Base-by-base conservation (phyloP, 2,113 vertebrate genomes). In the Pedetes capensis region DNA sequence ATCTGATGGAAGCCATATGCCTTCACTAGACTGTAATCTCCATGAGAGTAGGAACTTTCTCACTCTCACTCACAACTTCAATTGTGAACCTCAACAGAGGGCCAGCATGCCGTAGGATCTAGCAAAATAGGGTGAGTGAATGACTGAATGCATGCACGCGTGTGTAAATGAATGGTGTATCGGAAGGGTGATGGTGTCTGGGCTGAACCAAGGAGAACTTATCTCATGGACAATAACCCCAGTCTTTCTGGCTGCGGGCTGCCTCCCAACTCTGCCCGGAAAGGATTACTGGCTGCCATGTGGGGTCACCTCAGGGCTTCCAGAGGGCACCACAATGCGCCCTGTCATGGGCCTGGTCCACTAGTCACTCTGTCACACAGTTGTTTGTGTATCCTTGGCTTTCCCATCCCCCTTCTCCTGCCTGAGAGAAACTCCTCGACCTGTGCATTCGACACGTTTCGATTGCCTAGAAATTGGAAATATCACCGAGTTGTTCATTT, bases 391-490 rank as follows among this genome's bases (percentile, higher is more conserved):
- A 59, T 74, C 29, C 37, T 81, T 87, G 13, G 8, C 20, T 34
- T 57, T 27, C 53, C 13, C 49, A 32, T 34, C 13, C 59, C 8
- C 61, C 3, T 81, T 69, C 47, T 75, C 72, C 42, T 63, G 20
- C 47, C 71, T 75, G 59, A 74, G 72, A 89, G 85, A 90, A 96
- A 93, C 49, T 87, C 64, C 57, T 87, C 75, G 53, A 78, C 93
- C 55, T 84, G 32, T 89, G 25, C 53, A 57, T 72, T 64, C 66
- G 81, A 90, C 61, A 72, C 8, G 2, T 89, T 80, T 57, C 47
- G 55, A 90, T 93, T 69, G 22, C 53, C 66, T 85, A 57, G 61
- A 93, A 87, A 42, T 72, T 85, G 63, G 61, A 93, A 87, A 42
- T 72, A 89, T 61, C 75, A 71, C 18, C 2, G 49, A 68, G n/a